phyloP scores from a whole-genome alignment of 2,113 vertebrate species.

The Pachyramphus minor region DNA sequence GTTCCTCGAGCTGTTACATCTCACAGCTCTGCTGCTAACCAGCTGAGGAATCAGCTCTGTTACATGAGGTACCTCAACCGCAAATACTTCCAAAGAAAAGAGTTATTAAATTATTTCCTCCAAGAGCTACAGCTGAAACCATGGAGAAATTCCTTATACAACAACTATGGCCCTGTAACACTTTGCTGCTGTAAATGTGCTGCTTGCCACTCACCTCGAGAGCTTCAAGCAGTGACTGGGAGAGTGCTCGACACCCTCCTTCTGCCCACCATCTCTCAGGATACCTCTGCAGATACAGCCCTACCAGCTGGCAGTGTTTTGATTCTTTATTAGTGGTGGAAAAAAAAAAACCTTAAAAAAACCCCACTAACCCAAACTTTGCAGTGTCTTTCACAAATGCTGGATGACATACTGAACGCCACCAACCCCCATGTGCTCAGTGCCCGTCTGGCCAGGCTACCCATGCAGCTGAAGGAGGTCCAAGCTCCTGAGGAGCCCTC shows the following conservation, averaged over 20 bases:
- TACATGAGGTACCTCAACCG: not conserved
- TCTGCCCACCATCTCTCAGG: not conserved
- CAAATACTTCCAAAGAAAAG: slow-evolving; percentile 22
- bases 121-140: not conserved
- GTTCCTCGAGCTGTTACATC: not conserved
- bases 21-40: not conserved
- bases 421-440: rapidly evolving
- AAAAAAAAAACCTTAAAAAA: not conserved
- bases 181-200: not conserved
- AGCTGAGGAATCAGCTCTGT: not conserved
- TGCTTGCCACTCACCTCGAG: rapidly evolving
- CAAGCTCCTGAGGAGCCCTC: not conserved
- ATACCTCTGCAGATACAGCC: not conserved
- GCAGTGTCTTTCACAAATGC: not conserved
- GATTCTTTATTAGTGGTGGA: not conserved
- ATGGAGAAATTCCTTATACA: not conserved
- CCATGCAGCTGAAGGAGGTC: not conserved
- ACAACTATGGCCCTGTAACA: not conserved
- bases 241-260: not conserved
- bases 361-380: not conserved
- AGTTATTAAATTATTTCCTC: slow-evolving; percentile 25
- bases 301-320: not conserved
- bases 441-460: not conserved
- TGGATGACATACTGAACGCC: not conserved
- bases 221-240: not conserved